Evolutionary conservation across 30 jellyfish, hydroid and myxozoan species (phyloP), one percentile per base, ranked within the genome.

Genomic region (Turritopsis dohrnii): DNA sequence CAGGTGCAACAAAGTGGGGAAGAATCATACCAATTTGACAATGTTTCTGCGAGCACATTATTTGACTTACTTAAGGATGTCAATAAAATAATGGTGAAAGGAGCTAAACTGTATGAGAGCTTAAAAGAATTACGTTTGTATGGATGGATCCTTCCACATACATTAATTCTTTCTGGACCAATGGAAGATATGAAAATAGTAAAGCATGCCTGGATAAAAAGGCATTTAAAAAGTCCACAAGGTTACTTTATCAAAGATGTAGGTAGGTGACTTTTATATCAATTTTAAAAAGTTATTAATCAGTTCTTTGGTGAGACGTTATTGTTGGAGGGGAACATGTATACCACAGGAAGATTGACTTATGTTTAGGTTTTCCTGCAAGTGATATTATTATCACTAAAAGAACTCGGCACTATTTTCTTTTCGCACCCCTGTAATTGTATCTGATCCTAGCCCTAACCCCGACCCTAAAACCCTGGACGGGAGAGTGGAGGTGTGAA

Each of bases 71-170:
- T 90, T 16, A 66, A 28, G 19, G 89, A 85, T 81, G 95, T 87
- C n/a, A 90, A 90, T 85, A 84, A 75, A 71, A 17, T 66, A 65
- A 79, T 90, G 71, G 72, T 90, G 60, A 90, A 85, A 75, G 92
- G 80, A 65, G 52, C 90, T 23, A 87, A 65, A 72, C 91, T 91
- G 20, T 79, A 52, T 24, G 96, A 91, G 28, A 83, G 96, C 73
- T 76, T 87, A 29, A 65, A 80, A 22, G 97, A 91, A 30, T 54
- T 91, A 80, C 71, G 52, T 28, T 65, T 91, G 19, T 89, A 76
- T 52, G 97, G 97, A 26, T 91, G 97, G 97, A 66, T 87, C 0
- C 71, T 84, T 16, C 93, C 96, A 1, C 84, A 83, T 71, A 87
- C 96, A 24, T 80, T 91, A 72, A 29, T 91, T 29, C 66, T 91